phyloP scores from a whole-genome alignment of 2,888 invertebrate genomes.

The Cyrtodaria siliqua region DNA sequence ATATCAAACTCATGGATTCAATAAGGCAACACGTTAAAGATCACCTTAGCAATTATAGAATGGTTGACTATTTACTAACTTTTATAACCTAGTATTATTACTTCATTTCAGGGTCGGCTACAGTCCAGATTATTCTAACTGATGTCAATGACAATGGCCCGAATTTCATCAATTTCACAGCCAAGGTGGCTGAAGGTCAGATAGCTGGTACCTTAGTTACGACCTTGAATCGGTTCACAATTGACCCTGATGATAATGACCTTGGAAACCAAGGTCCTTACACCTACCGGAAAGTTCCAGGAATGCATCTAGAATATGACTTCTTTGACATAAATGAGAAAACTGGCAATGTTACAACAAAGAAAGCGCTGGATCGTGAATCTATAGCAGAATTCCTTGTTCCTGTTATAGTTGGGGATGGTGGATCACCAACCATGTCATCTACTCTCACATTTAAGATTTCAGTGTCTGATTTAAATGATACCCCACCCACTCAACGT shows the following conservation, averaged over 20 bases:
- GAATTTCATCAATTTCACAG: constrained; percentile 88
- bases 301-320: constrained; percentile 88
- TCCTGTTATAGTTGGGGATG: constrained; percentile 93
- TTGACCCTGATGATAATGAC: constrained; percentile 94
- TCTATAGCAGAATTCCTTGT: constrained; percentile 91
- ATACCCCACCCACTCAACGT: constrained; percentile 94
- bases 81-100: too few relatives aligned
- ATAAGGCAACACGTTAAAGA: too few relatives aligned
- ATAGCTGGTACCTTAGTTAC: constrained; percentile 67
- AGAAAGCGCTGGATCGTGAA: constrained; percentile 94
- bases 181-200: constrained; percentile 75
- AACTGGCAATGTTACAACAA: constrained; percentile 93
- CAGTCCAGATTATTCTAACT: constrained; percentile 92
- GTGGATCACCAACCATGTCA: constrained; percentile 90
- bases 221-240: constrained; percentile 72
- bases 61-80: too few relatives aligned
- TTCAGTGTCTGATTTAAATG: constrained; percentile 94
- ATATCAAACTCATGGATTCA: too few relatives aligned
- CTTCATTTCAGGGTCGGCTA: constrained; percentile 90
- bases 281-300: constrained; percentile 92
- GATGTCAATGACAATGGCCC: constrained; percentile 98
- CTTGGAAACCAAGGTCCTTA: constrained; percentile 94
- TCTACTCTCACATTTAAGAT: constrained; percentile 91
- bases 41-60: too few relatives aligned
- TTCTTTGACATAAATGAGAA: constrained; percentile 92